Conservation (phyloP, 2,888 invertebrate species). For the Troides aeacus region DNA sequence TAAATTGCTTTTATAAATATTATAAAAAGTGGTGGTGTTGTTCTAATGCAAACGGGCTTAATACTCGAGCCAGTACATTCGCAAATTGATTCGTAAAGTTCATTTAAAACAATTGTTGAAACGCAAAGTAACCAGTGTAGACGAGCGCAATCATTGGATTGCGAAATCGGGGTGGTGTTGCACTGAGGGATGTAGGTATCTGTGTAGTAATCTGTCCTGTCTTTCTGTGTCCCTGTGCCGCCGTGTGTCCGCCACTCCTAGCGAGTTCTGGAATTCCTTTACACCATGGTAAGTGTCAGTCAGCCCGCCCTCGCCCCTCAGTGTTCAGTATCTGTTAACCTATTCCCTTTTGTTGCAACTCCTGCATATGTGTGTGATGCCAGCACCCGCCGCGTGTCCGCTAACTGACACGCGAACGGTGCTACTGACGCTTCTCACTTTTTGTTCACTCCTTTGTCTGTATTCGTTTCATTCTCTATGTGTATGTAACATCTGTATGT, state of each 20-base stretch:
- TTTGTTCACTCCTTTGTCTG: conserved; percentile 78
- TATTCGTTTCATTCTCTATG: conserved; percentile 81
- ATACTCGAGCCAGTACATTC: conserved; percentile 50
- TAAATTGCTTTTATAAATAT: conserved; percentile 9
- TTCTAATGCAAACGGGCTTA: conserved; percentile 80
- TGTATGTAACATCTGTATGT: conserved; percentile 82
- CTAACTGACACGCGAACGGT: conserved; percentile 69
- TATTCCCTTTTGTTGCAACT: conserved; percentile 79
- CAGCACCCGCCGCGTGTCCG: conserved; percentile 66
- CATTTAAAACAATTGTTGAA: conserved; percentile 67
- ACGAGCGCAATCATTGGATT: conserved; percentile 71
- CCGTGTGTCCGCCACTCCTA: conserved; percentile 87
- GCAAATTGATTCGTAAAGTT: conserved; percentile 47
- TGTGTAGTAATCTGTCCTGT: conserved; percentile 83
- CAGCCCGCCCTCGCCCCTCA: conserved; percentile 81
- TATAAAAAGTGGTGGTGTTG: conserved; percentile 59
- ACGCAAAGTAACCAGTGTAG: conserved; percentile 79
- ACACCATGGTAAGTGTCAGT: conserved; percentile 97
- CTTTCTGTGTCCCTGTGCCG: conserved; percentile 86
- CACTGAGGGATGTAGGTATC: conserved; percentile 81
- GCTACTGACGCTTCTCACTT: conserved; percentile 75
- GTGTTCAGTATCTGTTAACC: conserved; percentile 79
- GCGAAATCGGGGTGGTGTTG: conserved; percentile 77
- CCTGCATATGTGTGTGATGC: conserved; percentile 80
- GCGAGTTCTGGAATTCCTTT: conserved; percentile 99